Conservation (phyloP, 1,140 invertebrate species). For the Microplitis mediator region DNA sequence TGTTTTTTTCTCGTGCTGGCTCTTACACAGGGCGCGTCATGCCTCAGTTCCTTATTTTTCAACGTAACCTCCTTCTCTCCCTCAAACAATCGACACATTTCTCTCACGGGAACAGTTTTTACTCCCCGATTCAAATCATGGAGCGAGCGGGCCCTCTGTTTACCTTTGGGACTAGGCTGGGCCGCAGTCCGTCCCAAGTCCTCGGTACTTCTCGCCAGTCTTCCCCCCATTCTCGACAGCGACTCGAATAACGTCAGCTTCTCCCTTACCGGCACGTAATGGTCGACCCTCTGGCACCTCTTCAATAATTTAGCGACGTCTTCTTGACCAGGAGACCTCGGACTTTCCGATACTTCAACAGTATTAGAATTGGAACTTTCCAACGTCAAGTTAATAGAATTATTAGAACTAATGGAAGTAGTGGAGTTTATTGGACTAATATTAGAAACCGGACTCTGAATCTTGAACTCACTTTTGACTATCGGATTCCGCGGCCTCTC, state of each 20-base stretch:
- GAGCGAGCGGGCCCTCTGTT: conserved; percentile 65
- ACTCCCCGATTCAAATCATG: conserved; percentile 64
- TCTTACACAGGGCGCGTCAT: conserved; percentile 42
- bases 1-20: conserved; percentile 44
- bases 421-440: too few species aligned
- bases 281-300: conserved; percentile 66
- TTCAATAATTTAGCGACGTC: conserved; percentile 62
- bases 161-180: conserved; percentile 47
- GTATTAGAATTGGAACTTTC: neutral
- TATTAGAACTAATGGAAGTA: too few species aligned
- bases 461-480: too few species aligned
- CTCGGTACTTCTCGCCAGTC: conserved; percentile 61
- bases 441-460: too few species aligned
- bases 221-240: conserved; percentile 61
- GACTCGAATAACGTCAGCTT: conserved; percentile 69
- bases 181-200: conserved; percentile 55
- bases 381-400: too few species aligned
- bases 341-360: neutral
- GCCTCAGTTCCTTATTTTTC: conserved; percentile 3
- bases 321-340: conserved; percentile 45
- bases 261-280: conserved; percentile 68
- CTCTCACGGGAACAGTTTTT: conserved; percentile 59
- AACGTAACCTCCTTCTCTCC: conserved; percentile 35
- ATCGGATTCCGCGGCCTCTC: too few species aligned
- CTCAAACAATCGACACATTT: conserved; percentile 70